These are phyloP conservation scores for Catonia carolina DNA, from an alignment of 2,888 invertebrate species.

Conservation along the genomic window DNA sequence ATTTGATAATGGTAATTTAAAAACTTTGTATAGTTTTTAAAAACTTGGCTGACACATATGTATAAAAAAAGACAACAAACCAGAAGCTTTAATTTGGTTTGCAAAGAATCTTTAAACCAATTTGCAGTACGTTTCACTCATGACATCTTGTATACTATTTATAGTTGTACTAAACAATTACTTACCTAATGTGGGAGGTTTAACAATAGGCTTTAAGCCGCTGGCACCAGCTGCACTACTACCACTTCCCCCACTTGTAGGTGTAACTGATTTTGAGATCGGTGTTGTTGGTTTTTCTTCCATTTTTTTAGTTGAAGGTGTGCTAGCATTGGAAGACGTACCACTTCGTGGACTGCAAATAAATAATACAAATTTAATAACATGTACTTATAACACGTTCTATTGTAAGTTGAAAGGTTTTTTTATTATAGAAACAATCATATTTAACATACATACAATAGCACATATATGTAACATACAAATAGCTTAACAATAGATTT, in stretches of 20 bases:
- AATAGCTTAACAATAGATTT: too few species aligned
- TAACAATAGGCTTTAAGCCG: constrained; percentile 48
- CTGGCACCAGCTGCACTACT: constrained; percentile 48
- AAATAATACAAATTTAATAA: constrained; percentile 6
- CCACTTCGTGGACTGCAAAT: constrained; percentile 57
- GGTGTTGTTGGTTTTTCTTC: constrained; percentile 88
- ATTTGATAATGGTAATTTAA: too few species aligned
- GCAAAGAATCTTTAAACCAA: too few species aligned
- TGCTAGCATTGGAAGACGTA: constrained; percentile 84
- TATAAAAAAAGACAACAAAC: too few species aligned
- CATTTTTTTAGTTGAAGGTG: constrained; percentile 78
- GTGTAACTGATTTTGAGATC: constrained; percentile 83
- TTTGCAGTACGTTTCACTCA: too few species aligned
- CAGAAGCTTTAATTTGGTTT: too few species aligned
- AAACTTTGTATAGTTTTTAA: too few species aligned
- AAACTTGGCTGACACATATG: too few species aligned
- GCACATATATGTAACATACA: too few species aligned
- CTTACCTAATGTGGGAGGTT: constrained; percentile 42
- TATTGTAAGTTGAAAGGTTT: neutral
- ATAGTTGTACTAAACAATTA: too few species aligned
- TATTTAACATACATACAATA: neutral
- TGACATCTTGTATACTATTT: too few species aligned
- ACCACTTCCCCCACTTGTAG: constrained; percentile 58
- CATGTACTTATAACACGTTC: neutral
- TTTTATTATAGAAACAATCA: neutral